Conservation (phyloP, 2,888 invertebrate species). For the Malachius bipustulatus region DNA sequence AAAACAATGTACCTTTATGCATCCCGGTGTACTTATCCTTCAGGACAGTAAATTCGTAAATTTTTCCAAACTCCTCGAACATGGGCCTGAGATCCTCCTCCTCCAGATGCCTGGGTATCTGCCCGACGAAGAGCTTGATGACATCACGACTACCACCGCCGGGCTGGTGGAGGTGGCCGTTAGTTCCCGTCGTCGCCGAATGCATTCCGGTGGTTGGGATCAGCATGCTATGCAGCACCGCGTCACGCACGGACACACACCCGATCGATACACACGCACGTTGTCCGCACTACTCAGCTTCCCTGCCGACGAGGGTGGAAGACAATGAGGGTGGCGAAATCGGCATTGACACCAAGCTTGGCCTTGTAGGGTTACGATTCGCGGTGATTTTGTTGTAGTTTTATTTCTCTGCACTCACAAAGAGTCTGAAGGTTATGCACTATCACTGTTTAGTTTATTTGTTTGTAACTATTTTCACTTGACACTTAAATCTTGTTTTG, state of each 20-base stretch:
- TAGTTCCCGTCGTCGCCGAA: constrained; percentile 19
- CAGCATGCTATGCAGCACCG: constrained; percentile 30
- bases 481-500: no score
- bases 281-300: constrained; percentile 5
- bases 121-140: constrained; percentile 84
- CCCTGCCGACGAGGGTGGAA: constrained; percentile 4
- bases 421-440: constrained; percentile 1
- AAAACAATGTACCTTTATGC: constrained; percentile 97
- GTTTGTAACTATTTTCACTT: no score
- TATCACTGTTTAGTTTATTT: no score
- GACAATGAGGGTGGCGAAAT: no score
- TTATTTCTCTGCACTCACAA: constrained; percentile 8
- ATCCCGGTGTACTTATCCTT: constrained; percentile 92
- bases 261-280: constrained; percentile 11
- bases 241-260: constrained; percentile 9
- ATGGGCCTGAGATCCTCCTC: constrained; percentile 80
- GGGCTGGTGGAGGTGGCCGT: constrained; percentile 18
- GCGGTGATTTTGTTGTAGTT: constrained; percentile 10
- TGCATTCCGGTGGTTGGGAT: constrained; percentile 34
- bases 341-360: constrained; percentile 1
- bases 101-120: constrained; percentile 81
- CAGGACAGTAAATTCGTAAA: constrained; percentile 87
- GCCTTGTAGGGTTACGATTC: neutral
- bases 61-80: constrained; percentile 87
- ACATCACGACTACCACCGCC: constrained; percentile 36